Evolutionary conservation across 2,797 vertebrate genomes (phyloP).

Genomic region (Sebastes alutus): DNA sequence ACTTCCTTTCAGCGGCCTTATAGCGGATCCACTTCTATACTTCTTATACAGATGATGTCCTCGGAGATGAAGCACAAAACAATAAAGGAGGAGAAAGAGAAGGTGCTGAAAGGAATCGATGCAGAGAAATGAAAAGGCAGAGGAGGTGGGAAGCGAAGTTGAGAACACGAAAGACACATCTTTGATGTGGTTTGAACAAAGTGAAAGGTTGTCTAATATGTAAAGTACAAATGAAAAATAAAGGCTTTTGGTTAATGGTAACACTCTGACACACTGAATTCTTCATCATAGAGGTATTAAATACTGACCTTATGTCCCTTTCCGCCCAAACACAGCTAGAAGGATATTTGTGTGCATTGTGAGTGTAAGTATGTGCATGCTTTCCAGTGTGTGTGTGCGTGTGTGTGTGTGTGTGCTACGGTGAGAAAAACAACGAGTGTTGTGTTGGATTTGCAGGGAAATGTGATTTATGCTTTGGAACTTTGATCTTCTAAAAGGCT

Average conservation of each 20-base stretch:
- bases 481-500: conserved; percentile 84
- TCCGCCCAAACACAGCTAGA: background rate
- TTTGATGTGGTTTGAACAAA: conserved; percentile 29
- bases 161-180: conserved; percentile 18
- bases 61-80: conserved; percentile 13
- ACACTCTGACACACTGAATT: background rate
- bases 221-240: conserved; percentile 22
- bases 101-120: conserved; percentile 11
- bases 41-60: conserved; percentile 20
- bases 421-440: conserved; percentile 30
- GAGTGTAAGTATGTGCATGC: conserved; percentile 5
- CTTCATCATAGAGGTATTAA: conserved; percentile 13
- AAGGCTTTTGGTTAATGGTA: background rate
- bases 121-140: conserved; percentile 28
- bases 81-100: conserved; percentile 18
- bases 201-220: conserved; percentile 21
- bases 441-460: conserved; percentile 67
- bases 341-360: conserved; percentile 29
- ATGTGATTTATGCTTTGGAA: conserved; percentile 78
- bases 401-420: background rate
- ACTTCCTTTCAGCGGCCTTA: conserved; percentile 45
- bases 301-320: conserved; percentile 16
- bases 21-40: conserved; percentile 12
- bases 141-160: conserved; percentile 34
- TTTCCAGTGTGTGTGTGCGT: conserved; percentile 6